Base-by-base conservation (phyloP, 2,797 vertebrate species). In the Acrossocheilus fasciatus region DNA sequence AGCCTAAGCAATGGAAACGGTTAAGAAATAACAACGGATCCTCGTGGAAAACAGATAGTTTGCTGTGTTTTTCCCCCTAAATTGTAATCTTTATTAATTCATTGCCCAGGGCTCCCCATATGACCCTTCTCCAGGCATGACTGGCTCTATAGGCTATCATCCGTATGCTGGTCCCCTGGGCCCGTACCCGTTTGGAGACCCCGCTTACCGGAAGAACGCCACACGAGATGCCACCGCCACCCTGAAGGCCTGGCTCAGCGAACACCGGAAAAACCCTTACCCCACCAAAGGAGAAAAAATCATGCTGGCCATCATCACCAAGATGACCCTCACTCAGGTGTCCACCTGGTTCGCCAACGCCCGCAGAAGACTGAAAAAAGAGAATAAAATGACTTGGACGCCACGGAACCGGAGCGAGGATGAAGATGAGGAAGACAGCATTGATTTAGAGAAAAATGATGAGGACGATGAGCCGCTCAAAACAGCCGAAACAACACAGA, bases 361-460 rank as follows among this genome's bases (percentile, higher is more conserved):
- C 1, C 92, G 97, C 6, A 92, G 96, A 15, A 82, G 96, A 2
- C 93, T 97, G 57, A 97, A 97, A 91, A 97, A 97, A 89, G 96
- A 97, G 90, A 97, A 96, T 88, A 97, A 97, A 86, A 96, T 97
- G 96, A 97, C 96, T 0, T 98, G 97, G 96, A 96, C 96, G 0
- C 97, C 97, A 0, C 52, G 97, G 68, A 97, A 96, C 93, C 91
- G 97, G 78, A 98, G 98, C 81, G 97, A 98, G 91, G 97, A 98
- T 68, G 97, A 98, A 90, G 98, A 98, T 74, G 97, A 98, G 17
- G 98, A 98, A 57, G 97, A 98, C 90, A 96, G 96, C 91, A 96
- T 97, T 4, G 97, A 98, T 85, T 92, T 97, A 84, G 97, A 98
- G 93, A 96, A 96, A 86, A 96, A 96, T 18, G 97, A 98, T 20